Evolutionary conservation across 2,113 vertebrate species (phyloP), one percentile per base, ranked within the genome.

Genomic region (Dasyprocta punctata): DNA sequence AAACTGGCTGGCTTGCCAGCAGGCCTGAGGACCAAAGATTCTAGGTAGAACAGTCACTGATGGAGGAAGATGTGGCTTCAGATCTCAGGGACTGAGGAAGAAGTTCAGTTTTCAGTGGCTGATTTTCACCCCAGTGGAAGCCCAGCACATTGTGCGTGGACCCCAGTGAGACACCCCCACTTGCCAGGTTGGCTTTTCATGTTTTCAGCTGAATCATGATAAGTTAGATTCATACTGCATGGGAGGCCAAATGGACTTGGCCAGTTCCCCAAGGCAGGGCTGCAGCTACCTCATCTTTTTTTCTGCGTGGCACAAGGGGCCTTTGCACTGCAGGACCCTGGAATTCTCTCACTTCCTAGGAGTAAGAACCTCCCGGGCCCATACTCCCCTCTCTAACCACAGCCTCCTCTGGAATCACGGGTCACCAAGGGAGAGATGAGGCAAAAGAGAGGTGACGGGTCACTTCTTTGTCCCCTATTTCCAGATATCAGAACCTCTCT

Each of bases 211-310:
- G 10, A 58, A 11, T 44, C 47, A 52, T 2, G 67, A 5, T 4
- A 22, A 38, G 12, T 14, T 5, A 3, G 2, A 69, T 19, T 69
- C 47, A n/a, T 5, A 20, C 0, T 3, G 0, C 0, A 0, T 0
- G 36, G 22, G 28, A 7, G 17, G 26, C 30, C 73, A 60, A 24
- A 3, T 0, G 75, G 26, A 26, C 81, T 16, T 22, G 26, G 33
- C 38, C 10, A 1, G 6, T 36, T 24, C 33, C 52, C 0, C 1
- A 12, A 38, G n/a, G 14, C 10, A 41, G 63, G 16, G 26, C 11
- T 26, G 7, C 38, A 41, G 54, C 52, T 17, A 5, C 0, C 6
- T 30, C 38, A 28, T 12, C 71, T 41, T 56, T 85, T 65, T 61
- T 75, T 61, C 41, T 91, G 10, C 11, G 1, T 0, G 19, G 1